A percentile compares a stretch with the other conserved stretches of the same genome.
Evolutionary conservation across 2,797 vertebrate species (phyloP).

Genomic region (Cossypha polioptera): DNA sequence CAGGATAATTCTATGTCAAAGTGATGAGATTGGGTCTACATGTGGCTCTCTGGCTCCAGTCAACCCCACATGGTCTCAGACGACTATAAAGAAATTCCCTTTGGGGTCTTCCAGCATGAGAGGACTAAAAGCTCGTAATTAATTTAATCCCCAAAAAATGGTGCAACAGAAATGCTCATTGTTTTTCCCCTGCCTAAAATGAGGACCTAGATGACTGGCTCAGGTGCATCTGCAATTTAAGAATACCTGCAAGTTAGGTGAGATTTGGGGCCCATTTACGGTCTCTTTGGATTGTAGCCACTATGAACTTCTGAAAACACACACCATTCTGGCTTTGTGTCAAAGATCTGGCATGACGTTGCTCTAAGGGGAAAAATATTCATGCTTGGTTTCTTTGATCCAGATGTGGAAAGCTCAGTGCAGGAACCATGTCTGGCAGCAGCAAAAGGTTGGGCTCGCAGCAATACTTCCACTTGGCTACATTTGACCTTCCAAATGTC

Average conservation of each 20-base stretch:
- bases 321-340: background rate
- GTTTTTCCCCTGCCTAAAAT: background rate
- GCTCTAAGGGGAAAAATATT: background rate
- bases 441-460: background rate
- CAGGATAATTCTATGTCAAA: background rate
- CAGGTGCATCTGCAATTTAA: background rate
- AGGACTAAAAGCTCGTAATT: background rate
- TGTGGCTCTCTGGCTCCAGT: background rate
- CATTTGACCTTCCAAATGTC: background rate
- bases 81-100: background rate
- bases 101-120: background rate
- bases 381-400: conserved; percentile 10
- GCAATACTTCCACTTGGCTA: background rate
- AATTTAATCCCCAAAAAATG: background rate
- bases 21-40: background rate
- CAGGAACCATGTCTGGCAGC: background rate
- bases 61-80: background rate
- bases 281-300: background rate
- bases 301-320: background rate
- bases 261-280: background rate
- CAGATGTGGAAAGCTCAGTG: background rate
- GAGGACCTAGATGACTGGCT: background rate
- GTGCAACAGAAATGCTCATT: background rate
- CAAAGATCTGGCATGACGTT: background rate
- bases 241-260: background rate